Evolutionary conservation across 2,888 invertebrate species (phyloP).

Genomic region (Lysandra bellargus): DNA sequence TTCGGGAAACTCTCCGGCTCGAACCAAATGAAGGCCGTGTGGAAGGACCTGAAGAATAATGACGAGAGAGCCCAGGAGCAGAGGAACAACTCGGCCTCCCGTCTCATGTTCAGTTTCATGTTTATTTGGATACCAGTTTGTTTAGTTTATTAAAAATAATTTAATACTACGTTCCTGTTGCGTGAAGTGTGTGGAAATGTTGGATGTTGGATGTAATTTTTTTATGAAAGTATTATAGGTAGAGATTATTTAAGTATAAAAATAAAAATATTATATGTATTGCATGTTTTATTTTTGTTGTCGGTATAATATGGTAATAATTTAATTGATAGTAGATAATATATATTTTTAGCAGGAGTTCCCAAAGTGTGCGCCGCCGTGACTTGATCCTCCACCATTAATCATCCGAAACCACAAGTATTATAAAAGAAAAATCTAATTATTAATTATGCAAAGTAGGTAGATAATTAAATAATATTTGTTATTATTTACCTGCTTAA

Average conservation of each 20-base stretch:
- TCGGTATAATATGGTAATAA: too few relatives aligned
- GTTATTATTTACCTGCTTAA: too few relatives aligned
- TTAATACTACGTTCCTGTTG: conserved; percentile 6
- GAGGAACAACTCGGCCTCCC: conserved; percentile 43
- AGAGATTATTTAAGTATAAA: neutral
- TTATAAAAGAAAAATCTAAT: too few relatives aligned
- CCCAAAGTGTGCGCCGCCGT: too few relatives aligned
- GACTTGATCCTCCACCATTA: too few relatives aligned
- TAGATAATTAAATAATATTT: too few relatives aligned
- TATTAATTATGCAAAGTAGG: too few relatives aligned
- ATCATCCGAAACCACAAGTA: too few relatives aligned
- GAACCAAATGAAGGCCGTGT: conserved; percentile 56
- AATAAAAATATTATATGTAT: conserved; percentile 3
- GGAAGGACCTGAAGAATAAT: conserved; percentile 49
- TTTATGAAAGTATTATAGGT: conserved; percentile 5
- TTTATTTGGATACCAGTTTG: conserved; percentile 23
- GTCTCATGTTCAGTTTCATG: conserved; percentile 11
- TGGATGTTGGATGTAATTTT: neutral
- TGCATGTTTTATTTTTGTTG: too few relatives aligned
- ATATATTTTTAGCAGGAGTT: too few relatives aligned
- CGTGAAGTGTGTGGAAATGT: neutral
- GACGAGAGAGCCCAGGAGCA: conserved; percentile 50
- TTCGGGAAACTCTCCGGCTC: conserved; percentile 71
- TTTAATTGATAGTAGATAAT: too few relatives aligned
- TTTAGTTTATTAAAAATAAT: neutral